Base-by-base conservation (phyloP, 2,113 vertebrate species). In the Chitala chitala region DNA sequence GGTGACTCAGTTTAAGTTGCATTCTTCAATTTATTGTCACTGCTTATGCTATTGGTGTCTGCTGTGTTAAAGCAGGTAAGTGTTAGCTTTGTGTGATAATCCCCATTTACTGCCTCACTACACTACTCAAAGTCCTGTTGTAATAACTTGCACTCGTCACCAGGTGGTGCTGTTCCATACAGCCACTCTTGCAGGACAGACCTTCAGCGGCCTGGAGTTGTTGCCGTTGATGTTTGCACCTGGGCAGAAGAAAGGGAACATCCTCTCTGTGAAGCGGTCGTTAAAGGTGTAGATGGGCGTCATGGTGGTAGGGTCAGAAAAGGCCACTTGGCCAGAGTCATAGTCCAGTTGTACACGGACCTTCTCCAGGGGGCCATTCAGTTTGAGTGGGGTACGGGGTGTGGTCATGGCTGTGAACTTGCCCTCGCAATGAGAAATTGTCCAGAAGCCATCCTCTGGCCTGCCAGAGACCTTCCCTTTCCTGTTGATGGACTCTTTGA, bases 191-290 rank as follows among this genome's bases (percentile, higher is more conserved):
- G 79, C 87, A 0, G 86, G 86, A 78, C 87, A 91, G 81, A 92
- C 86, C 76, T 87, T 88, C 6, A 92, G 84, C 0, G 90, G 87
- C 1, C 82, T 82, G 33, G 86, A 83, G 78, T 92, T 92, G 68
- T 87, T 90, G 4, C 88, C 84, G 0, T 90, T 90, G 59, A 92
- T 88, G 79, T 92, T 92, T 24, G 88, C 86, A 2, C 91, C 90
- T 0, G 90, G 90, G 77, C 90, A 91, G 83, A 92, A 90, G 79
- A 92, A 90, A 9, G 91, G 90, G 76, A 83, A 91, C 83, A 92
- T 87, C 77, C 69, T 90, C 76, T 90, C 86, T 1, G 85, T 87
- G 77, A 92, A 92, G 72, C 77, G 76, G 74, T 81, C 87, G 0
- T 7, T 76, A 65, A 92, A 90, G 58, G 87, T 86, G 86, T 91